phyloP scores from a whole-genome alignment of 2,113 vertebrate species.

The Phrynosoma blainvillii region DNA sequence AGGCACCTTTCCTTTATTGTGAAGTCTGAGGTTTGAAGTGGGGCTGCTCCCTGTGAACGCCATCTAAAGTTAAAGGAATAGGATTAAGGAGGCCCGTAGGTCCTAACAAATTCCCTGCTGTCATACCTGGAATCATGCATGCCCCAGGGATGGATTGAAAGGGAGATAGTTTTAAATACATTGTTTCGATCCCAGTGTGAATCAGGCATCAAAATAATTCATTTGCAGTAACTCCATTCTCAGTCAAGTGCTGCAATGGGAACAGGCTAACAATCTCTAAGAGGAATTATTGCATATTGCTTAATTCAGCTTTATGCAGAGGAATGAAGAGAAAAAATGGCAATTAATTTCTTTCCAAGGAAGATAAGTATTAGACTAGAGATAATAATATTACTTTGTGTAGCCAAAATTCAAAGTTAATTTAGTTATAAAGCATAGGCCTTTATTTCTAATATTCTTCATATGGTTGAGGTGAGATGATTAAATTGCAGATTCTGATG shows the following conservation, averaged over 20 bases:
- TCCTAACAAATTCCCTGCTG: no score
- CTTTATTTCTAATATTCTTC: conserved; percentile 50
- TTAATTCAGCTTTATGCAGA: conserved; percentile 47
- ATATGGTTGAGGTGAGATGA: conserved; percentile 65
- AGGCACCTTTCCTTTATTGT: no score
- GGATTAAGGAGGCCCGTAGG: no score
- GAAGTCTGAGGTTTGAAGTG: no score
- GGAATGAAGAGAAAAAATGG: conserved; percentile 61
- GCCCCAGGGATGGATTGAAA: no score
- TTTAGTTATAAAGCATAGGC: conserved; percentile 46
- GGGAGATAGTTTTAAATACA: neutral
- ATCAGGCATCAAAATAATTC: neutral
- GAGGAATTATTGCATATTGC: conserved; percentile 31
- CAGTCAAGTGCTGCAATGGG: neutral
- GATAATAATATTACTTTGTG: conserved; percentile 66
- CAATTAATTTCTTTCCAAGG: conserved; percentile 75
- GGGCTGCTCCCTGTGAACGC: no score
- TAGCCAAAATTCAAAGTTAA: conserved; percentile 71
- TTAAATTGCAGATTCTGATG: conserved; percentile 69
- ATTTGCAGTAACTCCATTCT: neutral
- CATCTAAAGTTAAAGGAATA: no score
- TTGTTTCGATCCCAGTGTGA: neutral
- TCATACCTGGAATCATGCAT: no score
- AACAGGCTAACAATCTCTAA: neutral
- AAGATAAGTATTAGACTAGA: conserved; percentile 71